These are phyloP conservation scores for Grantiella picta DNA, from an alignment of 2,113 vertebrate genomes.

Conservation along the genomic window DNA sequence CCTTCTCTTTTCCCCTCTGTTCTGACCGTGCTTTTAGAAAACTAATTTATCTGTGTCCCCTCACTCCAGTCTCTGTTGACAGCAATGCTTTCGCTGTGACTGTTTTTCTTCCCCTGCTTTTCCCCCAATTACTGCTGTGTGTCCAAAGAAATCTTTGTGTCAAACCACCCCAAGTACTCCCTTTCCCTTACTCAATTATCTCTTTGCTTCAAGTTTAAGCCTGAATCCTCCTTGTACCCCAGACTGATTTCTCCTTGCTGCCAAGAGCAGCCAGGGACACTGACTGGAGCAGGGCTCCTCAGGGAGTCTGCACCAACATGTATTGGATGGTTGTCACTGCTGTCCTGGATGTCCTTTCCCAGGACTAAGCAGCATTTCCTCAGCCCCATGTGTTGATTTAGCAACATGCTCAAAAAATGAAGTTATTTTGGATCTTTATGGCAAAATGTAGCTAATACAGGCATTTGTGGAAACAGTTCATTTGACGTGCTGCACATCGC, in stretches of 20 bases:
- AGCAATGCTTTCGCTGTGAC: background rate
- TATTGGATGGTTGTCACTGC: background rate
- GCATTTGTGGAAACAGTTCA: background rate
- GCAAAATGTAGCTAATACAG: background rate
- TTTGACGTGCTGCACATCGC: background rate
- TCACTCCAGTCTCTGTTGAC: fast-evolving
- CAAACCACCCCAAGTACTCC: background rate
- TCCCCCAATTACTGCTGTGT: background rate
- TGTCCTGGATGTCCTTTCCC: background rate
- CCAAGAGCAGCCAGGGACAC: background rate
- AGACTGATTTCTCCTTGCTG: background rate
- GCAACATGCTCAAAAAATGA: background rate
- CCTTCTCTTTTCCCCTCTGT: background rate
- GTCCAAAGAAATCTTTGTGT: background rate
- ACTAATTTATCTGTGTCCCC: background rate
- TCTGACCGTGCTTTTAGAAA: background rate
- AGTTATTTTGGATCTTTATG: background rate
- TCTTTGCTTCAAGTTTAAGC: background rate
- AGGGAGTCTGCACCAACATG: background rate
- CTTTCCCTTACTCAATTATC: background rate
- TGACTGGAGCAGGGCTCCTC: background rate
- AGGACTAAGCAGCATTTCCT: background rate
- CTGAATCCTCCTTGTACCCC: background rate
- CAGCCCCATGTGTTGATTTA: background rate
- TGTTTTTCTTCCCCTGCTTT: background rate